Evolutionary conservation across 2,888 invertebrate species (phyloP).

Genomic region (Serripes groenlandicus): DNA sequence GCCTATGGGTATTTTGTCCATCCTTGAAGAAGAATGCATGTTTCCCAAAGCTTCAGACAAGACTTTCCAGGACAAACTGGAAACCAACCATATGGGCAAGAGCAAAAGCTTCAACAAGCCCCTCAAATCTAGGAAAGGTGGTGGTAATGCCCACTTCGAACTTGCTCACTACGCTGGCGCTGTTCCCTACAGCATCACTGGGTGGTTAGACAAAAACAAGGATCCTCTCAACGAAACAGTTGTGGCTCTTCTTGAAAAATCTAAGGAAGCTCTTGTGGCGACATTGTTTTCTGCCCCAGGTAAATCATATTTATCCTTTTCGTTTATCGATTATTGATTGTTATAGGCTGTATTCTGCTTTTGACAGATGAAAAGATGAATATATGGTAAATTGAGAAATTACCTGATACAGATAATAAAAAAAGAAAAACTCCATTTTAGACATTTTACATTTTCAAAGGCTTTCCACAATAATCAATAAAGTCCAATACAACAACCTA

Average conservation of each 20-base stretch:
- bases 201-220: slow-evolving; percentile 99
- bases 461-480: too few species aligned
- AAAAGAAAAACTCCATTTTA: too few species aligned
- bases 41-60: slow-evolving; percentile 99
- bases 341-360: too few species aligned
- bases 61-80: slow-evolving; percentile 99
- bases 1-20: slow-evolving; percentile 99
- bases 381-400: too few species aligned
- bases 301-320: too few species aligned
- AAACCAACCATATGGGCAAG: slow-evolving; percentile 99
- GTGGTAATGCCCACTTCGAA: slow-evolving; percentile 98
- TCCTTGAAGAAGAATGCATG: slow-evolving; percentile 99
- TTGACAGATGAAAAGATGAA: too few species aligned
- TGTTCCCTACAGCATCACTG: slow-evolving; percentile 99
- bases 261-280: slow-evolving; percentile 83
- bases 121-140: slow-evolving; percentile 95
- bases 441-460: too few species aligned
- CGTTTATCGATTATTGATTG: too few species aligned
- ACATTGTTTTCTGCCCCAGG: slow-evolving; percentile 78
- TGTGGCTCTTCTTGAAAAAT: slow-evolving; percentile 98
- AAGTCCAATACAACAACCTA: too few species aligned
- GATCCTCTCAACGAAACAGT: slow-evolving; percentile 99
- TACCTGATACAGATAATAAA: too few species aligned
- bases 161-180: slow-evolving; percentile 99
- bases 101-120: slow-evolving; percentile 85